These are phyloP conservation scores for Drosophila suboccidentalis DNA, from an alignment of 2,888 invertebrate genomes.

Conservation along the genomic window DNA sequence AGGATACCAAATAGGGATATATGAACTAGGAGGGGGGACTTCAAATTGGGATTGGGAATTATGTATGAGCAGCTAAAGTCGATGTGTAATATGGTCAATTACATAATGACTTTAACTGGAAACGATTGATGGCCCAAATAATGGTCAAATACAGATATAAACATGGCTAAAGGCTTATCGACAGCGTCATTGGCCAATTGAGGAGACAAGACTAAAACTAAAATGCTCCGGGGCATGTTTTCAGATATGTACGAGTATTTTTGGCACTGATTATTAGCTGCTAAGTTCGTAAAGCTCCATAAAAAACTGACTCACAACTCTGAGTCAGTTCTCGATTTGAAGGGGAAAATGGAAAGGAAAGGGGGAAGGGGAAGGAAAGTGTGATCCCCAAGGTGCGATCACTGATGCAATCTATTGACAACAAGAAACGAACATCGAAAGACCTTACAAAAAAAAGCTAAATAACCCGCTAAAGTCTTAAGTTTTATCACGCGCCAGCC, in stretches of 20 bases:
- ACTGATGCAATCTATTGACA: constrained; percentile 47
- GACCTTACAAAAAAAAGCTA: constrained; percentile 9
- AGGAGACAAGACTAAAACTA: constrained; percentile 21
- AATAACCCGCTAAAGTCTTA: constrained; percentile 14
- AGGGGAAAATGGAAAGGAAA: constrained; percentile 7
- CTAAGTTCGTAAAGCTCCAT: not conserved
- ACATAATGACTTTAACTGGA: constrained; percentile 55
- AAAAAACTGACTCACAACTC: constrained; percentile 31
- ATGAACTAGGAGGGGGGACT: not conserved
- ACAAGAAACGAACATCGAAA: constrained; percentile 11
- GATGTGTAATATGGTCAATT: constrained; percentile 37
- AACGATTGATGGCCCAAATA: constrained; percentile 53
- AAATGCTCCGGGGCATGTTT: constrained; percentile 5
- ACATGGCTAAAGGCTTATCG: constrained; percentile 25
- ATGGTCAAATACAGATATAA: constrained; percentile 11
- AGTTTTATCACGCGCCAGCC: constrained; percentile 63
- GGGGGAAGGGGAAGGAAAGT: constrained; percentile 32
- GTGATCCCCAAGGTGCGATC: constrained; percentile 57
- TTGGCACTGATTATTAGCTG: constrained; percentile 50
- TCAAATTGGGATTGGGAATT: constrained; percentile 11
- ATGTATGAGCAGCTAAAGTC: constrained; percentile 14
- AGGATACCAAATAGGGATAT: constrained; percentile 24
- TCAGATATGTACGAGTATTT: constrained; percentile 14
- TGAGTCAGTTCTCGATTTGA: constrained; percentile 38
- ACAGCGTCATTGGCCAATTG: constrained; percentile 38